phyloP scores from a whole-genome alignment of 1,140 invertebrate species.

The Elymnias hypermnestra region DNA sequence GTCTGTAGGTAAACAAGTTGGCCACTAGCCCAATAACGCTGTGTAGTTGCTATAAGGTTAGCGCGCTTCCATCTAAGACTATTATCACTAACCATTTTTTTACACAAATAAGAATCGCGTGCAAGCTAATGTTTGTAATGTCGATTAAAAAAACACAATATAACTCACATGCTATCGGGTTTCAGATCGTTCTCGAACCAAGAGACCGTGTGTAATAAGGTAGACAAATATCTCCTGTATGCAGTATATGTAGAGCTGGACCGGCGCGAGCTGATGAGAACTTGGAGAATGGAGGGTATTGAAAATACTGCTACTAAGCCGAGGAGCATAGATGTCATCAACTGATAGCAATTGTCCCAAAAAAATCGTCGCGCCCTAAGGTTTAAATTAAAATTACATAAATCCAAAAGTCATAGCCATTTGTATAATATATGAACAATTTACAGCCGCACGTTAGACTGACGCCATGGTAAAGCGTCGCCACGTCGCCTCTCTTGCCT shows the following conservation, averaged over 20 bases:
- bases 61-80: too few species aligned
- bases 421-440: neutral
- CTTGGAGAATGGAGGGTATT: slow-evolving; percentile 79
- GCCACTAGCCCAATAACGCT: too few species aligned
- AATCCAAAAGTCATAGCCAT: neutral
- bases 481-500: too few species aligned
- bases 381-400: neutral
- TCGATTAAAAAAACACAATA: too few species aligned
- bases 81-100: too few species aligned
- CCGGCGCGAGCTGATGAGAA: slow-evolving; percentile 81
- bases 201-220: slow-evolving; percentile 82
- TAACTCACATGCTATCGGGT: slow-evolving; percentile 28
- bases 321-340: slow-evolving; percentile 78
- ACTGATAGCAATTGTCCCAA: slow-evolving; percentile 76
- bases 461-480: too few species aligned
- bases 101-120: too few species aligned
- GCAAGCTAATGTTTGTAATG: too few species aligned
- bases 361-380: slow-evolving; percentile 81
- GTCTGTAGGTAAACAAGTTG: too few species aligned
- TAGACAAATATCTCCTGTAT: slow-evolving; percentile 86
- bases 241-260: slow-evolving; percentile 80
- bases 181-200: slow-evolving; percentile 84
- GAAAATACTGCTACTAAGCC: slow-evolving; percentile 81
- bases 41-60: too few species aligned
- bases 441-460: too few species aligned